Evolutionary conservation across 2,797 vertebrate genomes (phyloP).

Genomic region (Balearica regulorum): DNA sequence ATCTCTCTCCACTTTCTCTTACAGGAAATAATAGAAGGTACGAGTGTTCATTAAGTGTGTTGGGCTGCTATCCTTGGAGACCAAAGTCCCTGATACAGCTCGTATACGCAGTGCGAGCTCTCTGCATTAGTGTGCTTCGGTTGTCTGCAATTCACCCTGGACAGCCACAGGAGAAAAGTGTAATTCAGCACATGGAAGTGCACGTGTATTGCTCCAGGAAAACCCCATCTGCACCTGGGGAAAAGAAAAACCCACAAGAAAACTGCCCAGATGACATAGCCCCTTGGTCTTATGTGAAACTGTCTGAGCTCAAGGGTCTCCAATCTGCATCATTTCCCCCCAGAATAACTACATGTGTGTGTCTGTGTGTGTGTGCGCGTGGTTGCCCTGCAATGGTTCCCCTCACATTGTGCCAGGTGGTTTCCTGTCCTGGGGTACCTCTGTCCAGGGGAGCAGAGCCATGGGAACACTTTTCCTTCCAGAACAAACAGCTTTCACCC

Average conservation of each 20-base stretch:
- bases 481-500: neutral
- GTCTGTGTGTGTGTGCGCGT: rapidly evolving
- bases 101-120: neutral
- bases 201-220: neutral
- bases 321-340: neutral
- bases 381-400: neutral
- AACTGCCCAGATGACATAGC: neutral
- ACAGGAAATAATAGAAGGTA: slow-evolving; percentile 42
- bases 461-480: rapidly evolving
- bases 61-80: slow-evolving; percentile 19
- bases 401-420: neutral
- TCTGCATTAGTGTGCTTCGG: neutral
- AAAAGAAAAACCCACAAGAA: neutral
- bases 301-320: neutral
- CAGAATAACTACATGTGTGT: neutral
- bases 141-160: neutral
- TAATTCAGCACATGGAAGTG: neutral
- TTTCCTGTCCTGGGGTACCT: neutral
- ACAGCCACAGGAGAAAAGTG: slow-evolving; percentile 11
- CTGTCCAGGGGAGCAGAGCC: neutral
- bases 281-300: neutral
- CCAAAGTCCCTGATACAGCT: neutral
- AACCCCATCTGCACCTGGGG: neutral
- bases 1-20: slow-evolving; percentile 39
- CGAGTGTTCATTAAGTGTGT: slow-evolving; percentile 48